Conservation (phyloP, 92 coral and sea anemone genomes). For the Porites evermanni region DNA sequence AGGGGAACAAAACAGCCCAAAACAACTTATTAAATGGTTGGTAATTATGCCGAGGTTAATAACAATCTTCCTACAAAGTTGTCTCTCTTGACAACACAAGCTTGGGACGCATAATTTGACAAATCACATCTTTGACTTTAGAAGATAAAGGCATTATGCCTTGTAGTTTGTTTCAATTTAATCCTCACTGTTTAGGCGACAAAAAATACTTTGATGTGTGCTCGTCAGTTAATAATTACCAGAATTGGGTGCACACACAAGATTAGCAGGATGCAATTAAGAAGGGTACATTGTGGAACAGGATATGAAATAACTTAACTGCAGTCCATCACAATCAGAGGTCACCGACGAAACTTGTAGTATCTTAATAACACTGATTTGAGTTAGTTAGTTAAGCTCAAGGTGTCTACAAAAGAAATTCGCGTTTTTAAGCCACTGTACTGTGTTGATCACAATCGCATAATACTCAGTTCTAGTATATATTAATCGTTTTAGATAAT, state of each 20-base stretch:
- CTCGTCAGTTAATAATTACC: neutral
- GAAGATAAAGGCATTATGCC: neutral
- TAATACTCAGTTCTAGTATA: too few species aligned
- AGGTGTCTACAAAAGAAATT: neutral
- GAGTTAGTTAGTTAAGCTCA: neutral
- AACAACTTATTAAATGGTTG: neutral
- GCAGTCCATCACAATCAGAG: neutral
- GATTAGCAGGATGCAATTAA: conserved; percentile 10
- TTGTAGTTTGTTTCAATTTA: neutral
- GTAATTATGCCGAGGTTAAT: too few species aligned
- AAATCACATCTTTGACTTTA: neutral
- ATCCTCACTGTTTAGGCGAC: neutral
- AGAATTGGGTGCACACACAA: neutral
- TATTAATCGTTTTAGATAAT: too few species aligned
- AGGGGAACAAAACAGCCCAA: neutral
- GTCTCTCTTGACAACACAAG: conserved; percentile 22
- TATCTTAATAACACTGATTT: neutral
- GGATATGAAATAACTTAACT: neutral
- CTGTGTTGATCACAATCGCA: too few species aligned
- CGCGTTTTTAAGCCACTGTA: neutral
- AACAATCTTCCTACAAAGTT: neutral
- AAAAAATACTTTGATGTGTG: neutral
- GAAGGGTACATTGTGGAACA: conserved; percentile 14
- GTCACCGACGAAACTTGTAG: neutral
- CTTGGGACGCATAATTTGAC: neutral